A percentile compares a stretch with the other conserved stretches of the same genome.
Conservation (phyloP, 2,797 vertebrate genomes). For the Gadopsis marmoratus region DNA sequence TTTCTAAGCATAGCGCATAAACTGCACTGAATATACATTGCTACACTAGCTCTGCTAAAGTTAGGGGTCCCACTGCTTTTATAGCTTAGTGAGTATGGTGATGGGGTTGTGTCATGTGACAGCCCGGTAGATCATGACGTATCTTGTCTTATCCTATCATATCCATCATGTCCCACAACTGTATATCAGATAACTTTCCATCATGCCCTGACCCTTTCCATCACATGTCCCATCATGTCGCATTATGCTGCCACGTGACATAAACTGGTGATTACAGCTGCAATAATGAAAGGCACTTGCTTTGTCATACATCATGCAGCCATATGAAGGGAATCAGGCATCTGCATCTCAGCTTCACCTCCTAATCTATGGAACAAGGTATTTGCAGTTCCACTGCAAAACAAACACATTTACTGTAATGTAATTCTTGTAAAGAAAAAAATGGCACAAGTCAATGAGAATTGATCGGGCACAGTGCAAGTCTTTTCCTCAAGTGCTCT, state of each 20-base stretch:
- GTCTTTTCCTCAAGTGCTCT: conserved; percentile 69
- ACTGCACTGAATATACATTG: neutral
- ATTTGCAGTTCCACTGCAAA: conserved; percentile 70
- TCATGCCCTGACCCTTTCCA: conserved; percentile 5
- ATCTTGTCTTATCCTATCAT: neutral
- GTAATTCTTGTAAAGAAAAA: conserved; percentile 73
- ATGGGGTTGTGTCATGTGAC: conserved; percentile 3
- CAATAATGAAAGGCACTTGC: conserved; percentile 16
- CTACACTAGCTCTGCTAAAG: neutral
- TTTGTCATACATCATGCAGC: neutral
- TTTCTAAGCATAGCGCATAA: neutral
- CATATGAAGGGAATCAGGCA: conserved; percentile 20
- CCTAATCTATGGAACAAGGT: conserved; percentile 72
- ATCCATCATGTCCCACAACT: conserved; percentile 10
- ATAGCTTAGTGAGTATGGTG: neutral
- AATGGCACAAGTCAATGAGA: conserved; percentile 57
- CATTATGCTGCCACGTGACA: conserved; percentile 8
- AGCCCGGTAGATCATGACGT: conserved; percentile 16
- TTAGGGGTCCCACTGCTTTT: neutral
- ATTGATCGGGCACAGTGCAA: conserved; percentile 68
- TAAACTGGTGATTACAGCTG: neutral
- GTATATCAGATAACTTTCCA: neutral
- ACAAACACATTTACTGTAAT: conserved; percentile 85
- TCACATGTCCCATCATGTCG: conserved; percentile 1
- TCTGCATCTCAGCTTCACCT: conserved; percentile 38